Conservation (phyloP, 2,888 invertebrate genomes). For the Cryptophagus acutangulus region DNA sequence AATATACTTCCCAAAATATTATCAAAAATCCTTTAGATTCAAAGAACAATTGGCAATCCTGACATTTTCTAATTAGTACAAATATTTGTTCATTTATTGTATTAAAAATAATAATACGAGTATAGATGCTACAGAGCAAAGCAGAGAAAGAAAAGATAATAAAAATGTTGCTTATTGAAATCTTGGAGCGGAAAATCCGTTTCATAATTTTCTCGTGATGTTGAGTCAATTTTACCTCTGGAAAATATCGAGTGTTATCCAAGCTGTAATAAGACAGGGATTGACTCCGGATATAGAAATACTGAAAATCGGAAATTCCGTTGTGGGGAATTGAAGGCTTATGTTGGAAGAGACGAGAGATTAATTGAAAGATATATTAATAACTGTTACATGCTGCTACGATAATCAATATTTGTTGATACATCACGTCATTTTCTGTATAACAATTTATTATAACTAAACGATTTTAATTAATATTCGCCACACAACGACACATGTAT, state of each 20-base stretch:
- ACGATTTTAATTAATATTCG: no score
- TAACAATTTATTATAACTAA: constrained; percentile 7
- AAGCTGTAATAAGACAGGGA: constrained; percentile 25
- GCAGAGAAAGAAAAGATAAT: constrained; percentile 1
- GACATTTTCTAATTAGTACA: constrained; percentile 1
- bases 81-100: no score
- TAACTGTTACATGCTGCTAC: constrained; percentile 11
- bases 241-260: constrained; percentile 25
- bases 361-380: constrained; percentile 36
- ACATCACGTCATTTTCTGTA: constrained; percentile 3
- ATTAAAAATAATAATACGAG: no score
- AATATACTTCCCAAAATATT: no score
- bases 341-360: constrained; percentile 26
- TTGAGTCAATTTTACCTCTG: constrained; percentile 21
- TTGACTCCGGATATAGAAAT: constrained; percentile 36
- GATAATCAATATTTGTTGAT: constrained; percentile 6
- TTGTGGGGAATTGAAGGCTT: constrained; percentile 4
- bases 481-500: no score
- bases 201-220: constrained; percentile 26
- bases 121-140: no score
- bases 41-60: not conserved
- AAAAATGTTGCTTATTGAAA: not conserved
- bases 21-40: no score
- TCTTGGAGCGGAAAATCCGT: constrained; percentile 22
- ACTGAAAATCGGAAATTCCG: constrained; percentile 36